Base-by-base conservation (phyloP, 35 echinoderm and acorn worm genomes). In the Stichopus chloronotus region DNA sequence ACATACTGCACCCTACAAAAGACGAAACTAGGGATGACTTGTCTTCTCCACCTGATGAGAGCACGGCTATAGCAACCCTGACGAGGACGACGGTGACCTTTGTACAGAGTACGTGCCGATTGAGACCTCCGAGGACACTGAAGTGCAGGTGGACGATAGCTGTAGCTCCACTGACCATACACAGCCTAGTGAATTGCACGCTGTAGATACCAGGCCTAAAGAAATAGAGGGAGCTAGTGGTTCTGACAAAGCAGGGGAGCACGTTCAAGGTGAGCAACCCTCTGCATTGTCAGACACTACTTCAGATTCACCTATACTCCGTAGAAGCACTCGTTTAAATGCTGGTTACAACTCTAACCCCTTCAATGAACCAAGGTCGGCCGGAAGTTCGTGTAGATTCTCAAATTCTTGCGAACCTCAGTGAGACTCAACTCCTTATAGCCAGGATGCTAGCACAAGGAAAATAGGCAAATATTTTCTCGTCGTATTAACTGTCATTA, bases 241-340 rank as follows among this genome's bases (percentile, higher is more conserved):
- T 60, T 88, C 56, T 57, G 85, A 63, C 85, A 88, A 88, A 88
- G 85, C 58, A 88, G 85, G 85, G 85, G 56, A 88, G 85, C 4
- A 60, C 5, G 4, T 10, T 6, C 8, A 17, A 83, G 21, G 21
- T 5, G 56, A 7, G 11, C 22, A 22, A 80, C 52, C 11, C 11
- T 6, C 8, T 80, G 19, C 84, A 22, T 59, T 87, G 57, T 21
- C 57, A 87, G 84, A 87, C 20, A 56, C 56, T 87, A 6, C 85
- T 6, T 52, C 79, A 52, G 7, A n/a, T 3, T 43, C 30, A 43
- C 30, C 30, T 43, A 43, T 43, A 43, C 88, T 91, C 9, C 63
- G 88, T 57, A 56, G 88, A 30, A 91, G 24, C n/a, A 57, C 88
- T 20, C 88, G 25, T 52, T 8, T 17, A 4, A 91, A 22, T 54